phyloP scores from a whole-genome alignment of 2,888 invertebrate genomes.

The Lumbricus terrestris region DNA sequence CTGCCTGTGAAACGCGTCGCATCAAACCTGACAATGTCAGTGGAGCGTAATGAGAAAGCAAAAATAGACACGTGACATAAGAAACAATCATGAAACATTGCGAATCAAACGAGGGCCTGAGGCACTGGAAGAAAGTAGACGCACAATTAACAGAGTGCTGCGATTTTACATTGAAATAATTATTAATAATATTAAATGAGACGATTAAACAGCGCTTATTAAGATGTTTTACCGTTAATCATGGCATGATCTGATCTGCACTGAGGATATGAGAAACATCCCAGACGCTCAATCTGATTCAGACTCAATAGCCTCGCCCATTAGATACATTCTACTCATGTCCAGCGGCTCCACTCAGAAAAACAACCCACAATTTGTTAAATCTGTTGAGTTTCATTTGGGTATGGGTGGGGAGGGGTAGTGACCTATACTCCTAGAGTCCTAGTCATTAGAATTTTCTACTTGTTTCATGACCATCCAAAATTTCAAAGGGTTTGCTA shows the following conservation, averaged over 20 bases:
- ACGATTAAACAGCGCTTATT: background rate
- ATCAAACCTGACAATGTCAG: background rate
- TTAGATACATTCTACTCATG: background rate
- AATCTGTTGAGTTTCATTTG: too few species aligned
- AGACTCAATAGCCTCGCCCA: too few species aligned
- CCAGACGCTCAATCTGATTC: background rate
- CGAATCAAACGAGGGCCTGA: too few species aligned
- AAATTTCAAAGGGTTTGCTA: too few species aligned
- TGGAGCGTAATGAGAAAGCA: background rate
- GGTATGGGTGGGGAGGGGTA: too few species aligned
- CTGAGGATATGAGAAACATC: background rate
- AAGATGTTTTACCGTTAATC: background rate
- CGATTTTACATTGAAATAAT: too few species aligned
- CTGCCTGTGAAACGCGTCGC: constrained; percentile 8
- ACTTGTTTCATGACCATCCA: too few species aligned
- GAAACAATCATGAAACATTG: background rate
- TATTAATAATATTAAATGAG: background rate
- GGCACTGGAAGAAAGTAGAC: constrained; percentile 3
- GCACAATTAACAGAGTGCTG: background rate
- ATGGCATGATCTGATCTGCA: background rate
- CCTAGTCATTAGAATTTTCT: too few species aligned
- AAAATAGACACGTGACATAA: background rate
- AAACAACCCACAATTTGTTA: too few species aligned
- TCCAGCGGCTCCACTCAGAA: too few species aligned
- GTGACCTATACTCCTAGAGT: too few species aligned